Percentiles rank a stretch among this genome's conserved stretches.
phyloP scores from a whole-genome alignment of 2,113 vertebrate species.

The Pterocles gutturalis region DNA sequence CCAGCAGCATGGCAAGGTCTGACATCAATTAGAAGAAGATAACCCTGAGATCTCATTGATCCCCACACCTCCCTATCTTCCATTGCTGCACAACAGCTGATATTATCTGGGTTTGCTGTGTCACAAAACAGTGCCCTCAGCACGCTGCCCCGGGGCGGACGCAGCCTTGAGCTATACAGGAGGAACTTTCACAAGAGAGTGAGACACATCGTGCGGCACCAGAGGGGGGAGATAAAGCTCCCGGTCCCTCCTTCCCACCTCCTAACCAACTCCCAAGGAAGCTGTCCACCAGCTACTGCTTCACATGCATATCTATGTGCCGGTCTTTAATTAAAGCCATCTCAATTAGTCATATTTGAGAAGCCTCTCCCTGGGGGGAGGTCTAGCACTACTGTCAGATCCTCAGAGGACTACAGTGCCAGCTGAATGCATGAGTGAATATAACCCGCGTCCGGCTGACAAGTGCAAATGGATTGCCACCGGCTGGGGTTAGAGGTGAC shows the following conservation, averaged over 20 bases:
- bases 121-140: not conserved
- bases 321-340: not conserved
- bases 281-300: not conserved
- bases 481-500: not conserved
- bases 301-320: not conserved
- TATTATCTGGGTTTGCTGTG: not conserved
- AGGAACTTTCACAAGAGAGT: too few relatives aligned
- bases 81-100: not conserved
- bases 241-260: not conserved
- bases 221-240: not conserved
- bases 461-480: not conserved
- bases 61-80: not conserved
- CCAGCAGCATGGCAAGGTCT: not conserved
- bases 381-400: not conserved
- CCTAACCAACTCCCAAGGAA: not conserved
- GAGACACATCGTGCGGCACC: fast-evolving
- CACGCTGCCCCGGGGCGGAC: fast-evolving
- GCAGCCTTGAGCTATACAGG: fast-evolving
- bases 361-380: not conserved
- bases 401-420: not conserved
- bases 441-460: not conserved
- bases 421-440: not conserved
- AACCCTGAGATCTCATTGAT: not conserved
- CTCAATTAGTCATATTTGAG: not conserved
- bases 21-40: not conserved